A percentile compares a stretch with the other conserved stretches of the same genome.
phyloP scores from a whole-genome alignment of 1,140 invertebrate genomes.

The Orchesella cincta region DNA sequence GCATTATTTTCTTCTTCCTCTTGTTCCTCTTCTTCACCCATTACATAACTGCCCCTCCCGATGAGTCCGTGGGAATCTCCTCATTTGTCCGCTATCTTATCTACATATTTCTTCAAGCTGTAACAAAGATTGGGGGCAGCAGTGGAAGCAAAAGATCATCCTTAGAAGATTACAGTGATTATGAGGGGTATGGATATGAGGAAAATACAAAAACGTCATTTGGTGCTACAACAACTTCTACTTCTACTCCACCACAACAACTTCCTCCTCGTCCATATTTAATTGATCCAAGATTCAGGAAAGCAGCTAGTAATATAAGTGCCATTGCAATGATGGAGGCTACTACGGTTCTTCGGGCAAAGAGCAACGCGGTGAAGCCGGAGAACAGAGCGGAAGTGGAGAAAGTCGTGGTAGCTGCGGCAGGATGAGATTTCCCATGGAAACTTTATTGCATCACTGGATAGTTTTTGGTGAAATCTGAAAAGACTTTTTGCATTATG shows the following conservation, averaged over 20 bases:
- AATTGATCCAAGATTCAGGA: no score
- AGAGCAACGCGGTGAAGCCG: not conserved
- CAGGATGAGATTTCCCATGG: not conserved
- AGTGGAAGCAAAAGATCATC: not conserved
- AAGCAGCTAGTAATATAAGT: not conserved
- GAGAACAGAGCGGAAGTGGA: not conserved
- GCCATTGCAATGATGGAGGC: not conserved
- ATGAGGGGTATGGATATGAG: no score
- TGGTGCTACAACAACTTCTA: no score
- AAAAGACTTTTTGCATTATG: no score
- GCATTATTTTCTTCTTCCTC: not conserved
- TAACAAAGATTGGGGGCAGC: not conserved
- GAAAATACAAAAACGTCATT: no score
- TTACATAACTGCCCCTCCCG: constrained; percentile 5
- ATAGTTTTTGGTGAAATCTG: no score
- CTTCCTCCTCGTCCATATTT: no score
- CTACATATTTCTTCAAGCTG: constrained; percentile 6
- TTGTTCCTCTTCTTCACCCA: constrained; percentile 20
- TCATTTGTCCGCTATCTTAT: constrained; percentile 12
- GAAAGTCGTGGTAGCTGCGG: not conserved
- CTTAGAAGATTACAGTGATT: not conserved
- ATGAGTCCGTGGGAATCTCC: constrained; percentile 19
- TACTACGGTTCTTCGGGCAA: not conserved
- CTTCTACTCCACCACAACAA: no score
- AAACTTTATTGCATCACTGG: no score